Base-by-base conservation (phyloP, 2,113 vertebrate genomes). In the Leucosticte australis region DNA sequence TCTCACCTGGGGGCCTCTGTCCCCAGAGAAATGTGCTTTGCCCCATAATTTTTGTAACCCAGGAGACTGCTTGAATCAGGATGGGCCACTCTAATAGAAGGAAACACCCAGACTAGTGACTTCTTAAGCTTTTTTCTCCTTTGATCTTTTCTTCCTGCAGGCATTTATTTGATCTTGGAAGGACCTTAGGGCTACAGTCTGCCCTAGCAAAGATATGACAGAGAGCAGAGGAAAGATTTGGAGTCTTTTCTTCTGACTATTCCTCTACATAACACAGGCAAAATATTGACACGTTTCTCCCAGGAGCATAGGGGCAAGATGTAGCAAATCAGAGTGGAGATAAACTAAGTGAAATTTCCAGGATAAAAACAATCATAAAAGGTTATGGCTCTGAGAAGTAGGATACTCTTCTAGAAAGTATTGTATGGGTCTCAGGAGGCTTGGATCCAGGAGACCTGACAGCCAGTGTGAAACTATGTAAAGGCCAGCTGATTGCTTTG, bases 141-240 rank as follows among this genome's bases (percentile, higher is more conserved):
- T 97, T 95, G 89, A 96, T 95, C 95, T 77, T 92, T 94, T 91
- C 87, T 95, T 95, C 94, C 92, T 96, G 80, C 89, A 96, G 92
- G 95, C 95, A 96, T 95, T 95, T 96, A 92, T 97, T 97, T 97
- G 95, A 96, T 97, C 94, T 96, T 77, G 62, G 83, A 94, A 94
- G 94, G 86, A 95, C 95, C 94, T 95, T 96, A 95, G 94, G 94
- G 89, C 94, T 95, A 89, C 73, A 90, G 83, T 92, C 86, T 95
- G 91, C 83, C 87, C 92, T 87, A 93, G 94, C 92, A 94, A 89
- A 96, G 60, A 92, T 93, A 74, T 75, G 85, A 92, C 86, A 92
- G 92, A 68, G 67, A 90, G 64, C 1, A 2, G 59, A 95, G 89
- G 85, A 83, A 93, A 93, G 71, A 92, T 90, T 90, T 87, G 47